Conservation (phyloP, 2,888 invertebrate species). For the Drepanosiphum platanoidis region DNA sequence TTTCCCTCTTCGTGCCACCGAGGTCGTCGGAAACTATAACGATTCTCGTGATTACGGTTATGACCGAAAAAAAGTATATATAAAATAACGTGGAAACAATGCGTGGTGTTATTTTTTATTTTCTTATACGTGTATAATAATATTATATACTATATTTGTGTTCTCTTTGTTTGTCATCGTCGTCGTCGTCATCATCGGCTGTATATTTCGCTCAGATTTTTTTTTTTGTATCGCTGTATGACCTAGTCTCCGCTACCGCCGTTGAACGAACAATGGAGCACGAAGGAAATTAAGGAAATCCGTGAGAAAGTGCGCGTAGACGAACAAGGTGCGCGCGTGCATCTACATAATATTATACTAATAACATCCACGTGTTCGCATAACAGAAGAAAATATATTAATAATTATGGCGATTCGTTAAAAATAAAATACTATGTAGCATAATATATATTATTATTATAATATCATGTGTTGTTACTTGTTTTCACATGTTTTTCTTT, state of each 20-base stretch:
- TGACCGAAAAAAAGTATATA: background rate
- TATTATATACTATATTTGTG: background rate
- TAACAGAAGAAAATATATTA: background rate
- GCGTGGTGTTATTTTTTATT: slow-evolving; percentile 9
- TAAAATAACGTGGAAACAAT: slow-evolving; percentile 29
- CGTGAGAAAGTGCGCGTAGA: slow-evolving; percentile 46
- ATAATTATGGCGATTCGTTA: background rate
- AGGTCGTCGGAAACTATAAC: slow-evolving; percentile 19
- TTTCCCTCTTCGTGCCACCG: background rate
- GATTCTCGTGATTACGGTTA: slow-evolving; percentile 37
- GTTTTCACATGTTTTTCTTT: too few species aligned
- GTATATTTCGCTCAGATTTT: background rate
- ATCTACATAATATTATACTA: background rate
- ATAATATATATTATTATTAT: background rate
- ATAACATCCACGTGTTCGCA: background rate
- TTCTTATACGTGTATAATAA: background rate
- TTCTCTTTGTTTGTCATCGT: slow-evolving; percentile 11
- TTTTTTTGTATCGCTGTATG: background rate
- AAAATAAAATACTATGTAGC: background rate
- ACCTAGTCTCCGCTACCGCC: slow-evolving; percentile 28
- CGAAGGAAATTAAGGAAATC: slow-evolving; percentile 48
- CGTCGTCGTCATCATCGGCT: background rate
- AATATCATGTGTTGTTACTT: background rate
- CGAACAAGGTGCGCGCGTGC: background rate
- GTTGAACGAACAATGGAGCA: slow-evolving; percentile 35